These are phyloP conservation scores for Cyphomyrus discorhynchus DNA, from an alignment of 2,113 vertebrate species.

Conservation along the genomic window DNA sequence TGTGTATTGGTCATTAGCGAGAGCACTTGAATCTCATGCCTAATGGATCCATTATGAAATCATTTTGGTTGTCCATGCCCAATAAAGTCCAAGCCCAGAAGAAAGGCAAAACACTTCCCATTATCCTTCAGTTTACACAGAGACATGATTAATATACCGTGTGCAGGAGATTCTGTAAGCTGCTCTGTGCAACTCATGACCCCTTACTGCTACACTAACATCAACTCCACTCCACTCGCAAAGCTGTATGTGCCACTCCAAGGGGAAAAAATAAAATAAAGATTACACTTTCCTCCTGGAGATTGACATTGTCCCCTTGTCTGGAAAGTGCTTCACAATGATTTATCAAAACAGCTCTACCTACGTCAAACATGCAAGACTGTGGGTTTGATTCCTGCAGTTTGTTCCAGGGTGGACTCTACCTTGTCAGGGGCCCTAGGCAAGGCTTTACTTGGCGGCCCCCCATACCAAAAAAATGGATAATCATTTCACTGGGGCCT, in stretches of 20 bases:
- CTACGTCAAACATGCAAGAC: not conserved
- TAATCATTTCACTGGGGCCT: not conserved
- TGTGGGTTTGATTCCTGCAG: not conserved
- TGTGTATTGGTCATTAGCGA: not conserved
- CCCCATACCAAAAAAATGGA: not conserved
- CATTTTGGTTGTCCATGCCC: not conserved
- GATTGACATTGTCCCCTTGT: not conserved
- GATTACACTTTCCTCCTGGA: not conserved
- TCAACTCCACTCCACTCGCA: not conserved
- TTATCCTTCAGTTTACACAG: not conserved
- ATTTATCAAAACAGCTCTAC: not conserved
- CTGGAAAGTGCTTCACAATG: not conserved
- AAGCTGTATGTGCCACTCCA: not conserved
- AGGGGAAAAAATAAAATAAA: conserved; percentile 12
- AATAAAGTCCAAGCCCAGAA: not conserved
- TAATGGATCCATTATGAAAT: conserved; percentile 2
- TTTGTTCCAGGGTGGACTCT: not conserved
- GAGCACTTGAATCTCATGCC: not conserved
- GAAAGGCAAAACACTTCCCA: not conserved
- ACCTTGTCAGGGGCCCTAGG: not conserved
- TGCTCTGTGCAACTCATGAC: not conserved
- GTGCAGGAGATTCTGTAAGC: not conserved
- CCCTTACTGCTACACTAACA: not conserved
- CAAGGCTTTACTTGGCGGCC: not conserved
- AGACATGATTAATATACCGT: not conserved